Evolutionary conservation across 1,140 invertebrate species (phyloP).

Genomic region (Drosophila triauraria): DNA sequence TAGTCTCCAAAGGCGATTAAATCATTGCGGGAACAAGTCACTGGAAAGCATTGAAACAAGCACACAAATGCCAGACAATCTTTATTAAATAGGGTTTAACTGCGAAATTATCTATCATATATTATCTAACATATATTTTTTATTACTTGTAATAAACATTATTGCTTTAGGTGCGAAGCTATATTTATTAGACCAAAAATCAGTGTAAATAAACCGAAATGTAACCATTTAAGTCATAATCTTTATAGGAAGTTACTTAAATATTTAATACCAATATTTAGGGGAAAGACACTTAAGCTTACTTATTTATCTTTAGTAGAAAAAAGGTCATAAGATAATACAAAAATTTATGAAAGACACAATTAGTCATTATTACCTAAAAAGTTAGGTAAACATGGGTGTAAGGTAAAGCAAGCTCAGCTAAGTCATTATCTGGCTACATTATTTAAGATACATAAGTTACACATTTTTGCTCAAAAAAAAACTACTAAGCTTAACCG

Average conservation of each 20-base stretch:
- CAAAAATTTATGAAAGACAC: too few species aligned
- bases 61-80: background rate
- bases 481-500: background rate
- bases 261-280: background rate
- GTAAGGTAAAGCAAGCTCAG: background rate
- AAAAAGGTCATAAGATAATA: background rate
- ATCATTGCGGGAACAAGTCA: slow-evolving; percentile 32
- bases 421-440: background rate
- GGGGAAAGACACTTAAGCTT: background rate
- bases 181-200: background rate
- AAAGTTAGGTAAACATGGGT: background rate
- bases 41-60: slow-evolving; percentile 3
- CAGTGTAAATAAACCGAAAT: background rate
- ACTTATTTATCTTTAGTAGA: background rate
- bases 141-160: background rate
- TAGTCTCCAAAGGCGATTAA: slow-evolving; percentile 38
- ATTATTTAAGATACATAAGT: background rate
- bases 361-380: background rate
- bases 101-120: background rate
- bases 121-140: slow-evolving; percentile 22
- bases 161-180: background rate
- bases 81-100: slow-evolving; percentile 15
- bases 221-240: background rate
- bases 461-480: too few species aligned
- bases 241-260: background rate